Base-by-base conservation (phyloP, 2,797 vertebrate species). In the Orientallactaga sibirica region DNA sequence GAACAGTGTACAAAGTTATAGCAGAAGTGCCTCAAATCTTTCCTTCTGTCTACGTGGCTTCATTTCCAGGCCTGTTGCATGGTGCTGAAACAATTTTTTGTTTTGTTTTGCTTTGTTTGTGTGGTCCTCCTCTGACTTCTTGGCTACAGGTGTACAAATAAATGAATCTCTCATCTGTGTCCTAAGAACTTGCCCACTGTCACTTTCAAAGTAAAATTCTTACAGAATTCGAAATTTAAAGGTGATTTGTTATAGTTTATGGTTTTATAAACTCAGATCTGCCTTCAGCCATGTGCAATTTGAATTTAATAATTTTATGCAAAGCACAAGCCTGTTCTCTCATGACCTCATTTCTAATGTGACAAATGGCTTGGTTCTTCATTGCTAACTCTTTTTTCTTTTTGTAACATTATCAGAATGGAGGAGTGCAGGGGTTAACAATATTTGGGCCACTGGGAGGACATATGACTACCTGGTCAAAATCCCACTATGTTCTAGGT, bases 211-310 rank as follows among this genome's bases (percentile, higher is more conserved):
- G 55, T 86, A 52, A 77, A 88, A 92, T 78, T 88, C 81, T 33
- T 85, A n/a, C 82, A 95, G 77, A 92, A 88, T 76, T 92, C 43
- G 70, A 79, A 88, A 94, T 61, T 48, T 71, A 55, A 73, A 70
- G 78, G 52, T 62, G 85, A 93, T 88, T 86, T 95, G 81, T 58
- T 76, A 66, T 87, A 81, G 66, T 81, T 94, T 82, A 74, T 62
- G 14, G 80, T 64, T 93, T 93, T 68, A 79, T 5, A 11, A n/a
- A 70, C 19, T 48, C 70, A 64, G 52, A 88, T 15, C 41, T 83
- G 3, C 22, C 16, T 24, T 27, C 9, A 75, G 70, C 55, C 19
- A 58, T 0, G 5, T 79, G 5, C 41, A 73, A 22, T 55, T 43
- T 76, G 19, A 3, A 11, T 48, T 70, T 76, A 71, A 66, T n/a